phyloP scores from a whole-genome alignment of 2,113 vertebrate species.

The Charina bottae region DNA sequence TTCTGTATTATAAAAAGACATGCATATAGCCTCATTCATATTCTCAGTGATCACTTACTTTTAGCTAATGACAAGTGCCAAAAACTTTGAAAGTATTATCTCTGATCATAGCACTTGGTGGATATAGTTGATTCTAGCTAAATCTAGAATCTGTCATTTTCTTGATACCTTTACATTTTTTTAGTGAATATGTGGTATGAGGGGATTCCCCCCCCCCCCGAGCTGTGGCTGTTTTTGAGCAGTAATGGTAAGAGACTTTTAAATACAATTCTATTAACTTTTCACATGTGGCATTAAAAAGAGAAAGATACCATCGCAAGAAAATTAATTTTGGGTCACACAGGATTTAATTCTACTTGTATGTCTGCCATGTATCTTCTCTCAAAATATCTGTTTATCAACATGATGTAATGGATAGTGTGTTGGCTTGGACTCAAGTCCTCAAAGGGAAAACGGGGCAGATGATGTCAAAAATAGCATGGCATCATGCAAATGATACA shows the following conservation, averaged over 20 bases:
- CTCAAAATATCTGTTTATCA: not conserved
- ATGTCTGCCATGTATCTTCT: not conserved
- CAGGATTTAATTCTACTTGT: not conserved
- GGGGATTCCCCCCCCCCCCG: not conserved
- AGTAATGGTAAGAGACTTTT: not conserved
- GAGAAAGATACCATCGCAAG: not conserved
- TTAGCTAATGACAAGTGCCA: not conserved
- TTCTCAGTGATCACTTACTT: not conserved
- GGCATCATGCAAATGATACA: not conserved
- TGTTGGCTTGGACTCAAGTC: not conserved
- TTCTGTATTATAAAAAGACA: not conserved
- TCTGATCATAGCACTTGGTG: slow-evolving; percentile 16
- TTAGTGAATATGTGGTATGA: slow-evolving; percentile 24
- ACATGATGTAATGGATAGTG: not conserved
- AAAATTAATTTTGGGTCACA: not conserved
- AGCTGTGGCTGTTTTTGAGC: not conserved
- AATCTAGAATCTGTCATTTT: not conserved
- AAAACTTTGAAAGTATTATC: slow-evolving; percentile 11
- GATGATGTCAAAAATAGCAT: no score
- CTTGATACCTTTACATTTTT: slow-evolving; percentile 30
- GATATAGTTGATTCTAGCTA: slow-evolving; percentile 15
- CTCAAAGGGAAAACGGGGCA: not conserved
- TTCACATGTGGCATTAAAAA: not conserved
- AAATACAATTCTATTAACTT: not conserved
- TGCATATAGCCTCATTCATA: not conserved